A percentile compares a stretch with the other conserved stretches of the same genome.
Conservation (phyloP, 2,797 vertebrate genomes). For the Coranthus polyacanthus region DNA sequence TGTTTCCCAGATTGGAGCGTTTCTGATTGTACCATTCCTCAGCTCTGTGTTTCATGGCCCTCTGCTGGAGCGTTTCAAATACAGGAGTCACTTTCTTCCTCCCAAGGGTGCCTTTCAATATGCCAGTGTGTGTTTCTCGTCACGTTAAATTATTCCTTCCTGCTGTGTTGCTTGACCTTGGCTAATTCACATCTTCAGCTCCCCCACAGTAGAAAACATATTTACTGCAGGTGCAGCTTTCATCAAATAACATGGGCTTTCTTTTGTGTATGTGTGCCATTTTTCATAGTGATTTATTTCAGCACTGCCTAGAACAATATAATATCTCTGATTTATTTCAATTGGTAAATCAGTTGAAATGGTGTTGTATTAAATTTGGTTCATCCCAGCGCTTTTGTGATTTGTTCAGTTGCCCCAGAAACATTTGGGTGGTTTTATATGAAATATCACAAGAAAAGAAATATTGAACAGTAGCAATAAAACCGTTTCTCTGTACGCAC, state of each 20-base stretch:
- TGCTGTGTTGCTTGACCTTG: conserved; percentile 59
- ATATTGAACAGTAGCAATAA: neutral
- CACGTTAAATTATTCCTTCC: conserved; percentile 34
- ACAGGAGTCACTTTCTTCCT: conserved; percentile 40
- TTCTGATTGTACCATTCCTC: conserved; percentile 9
- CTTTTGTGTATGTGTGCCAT: neutral
- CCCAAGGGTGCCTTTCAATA: conserved; percentile 45
- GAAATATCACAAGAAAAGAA: neutral
- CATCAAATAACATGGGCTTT: neutral
- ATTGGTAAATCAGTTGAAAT: neutral
- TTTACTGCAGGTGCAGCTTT: conserved; percentile 25
- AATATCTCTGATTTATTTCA: neutral
- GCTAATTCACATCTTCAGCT: conserved; percentile 49
- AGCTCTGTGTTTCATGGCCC: conserved; percentile 73
- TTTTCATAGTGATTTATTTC: conserved; percentile 11
- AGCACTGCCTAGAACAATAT: neutral
- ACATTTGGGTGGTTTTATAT: neutral
- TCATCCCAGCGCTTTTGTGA: neutral
- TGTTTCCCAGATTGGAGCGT: conserved; percentile 9
- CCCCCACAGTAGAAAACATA: conserved; percentile 20
- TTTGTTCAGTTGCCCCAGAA: too few species aligned
- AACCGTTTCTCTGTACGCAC: too few species aligned
- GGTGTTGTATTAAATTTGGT: neutral
- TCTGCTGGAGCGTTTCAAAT: conserved; percentile 75
- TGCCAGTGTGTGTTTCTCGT: conserved; percentile 35